Evolutionary conservation across 2,797 vertebrate genomes (phyloP).

Genomic region (Fistularia commersonii): DNA sequence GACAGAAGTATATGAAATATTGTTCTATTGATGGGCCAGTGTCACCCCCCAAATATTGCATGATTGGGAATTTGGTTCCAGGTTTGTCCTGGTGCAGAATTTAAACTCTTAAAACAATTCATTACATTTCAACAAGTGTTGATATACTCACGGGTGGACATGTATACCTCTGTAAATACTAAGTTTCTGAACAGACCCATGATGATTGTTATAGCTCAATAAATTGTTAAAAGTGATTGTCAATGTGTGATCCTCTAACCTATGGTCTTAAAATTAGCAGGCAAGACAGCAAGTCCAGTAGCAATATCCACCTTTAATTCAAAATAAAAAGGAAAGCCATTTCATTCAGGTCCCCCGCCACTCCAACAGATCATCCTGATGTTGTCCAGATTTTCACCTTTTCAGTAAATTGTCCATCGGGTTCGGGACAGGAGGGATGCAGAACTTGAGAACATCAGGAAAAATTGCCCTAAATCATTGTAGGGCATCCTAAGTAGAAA

Average conservation of each 20-base stretch:
- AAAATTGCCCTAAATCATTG: slow-evolving; percentile 34
- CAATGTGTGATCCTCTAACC: slow-evolving; percentile 5
- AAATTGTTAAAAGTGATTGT: slow-evolving; percentile 20
- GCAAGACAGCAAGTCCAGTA: slow-evolving; percentile 1
- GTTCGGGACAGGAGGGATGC: slow-evolving; percentile 13
- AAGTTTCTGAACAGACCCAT: slow-evolving; percentile 33
- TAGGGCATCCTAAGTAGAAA: slow-evolving; percentile 48
- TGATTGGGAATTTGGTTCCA: slow-evolving; percentile 5
- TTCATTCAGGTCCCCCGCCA: slow-evolving; percentile 32
- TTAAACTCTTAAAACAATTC: neutral
- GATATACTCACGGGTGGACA: slow-evolving; percentile 16
- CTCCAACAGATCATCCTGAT: slow-evolving; percentile 22
- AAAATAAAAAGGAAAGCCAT: slow-evolving; percentile 44
- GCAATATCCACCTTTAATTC: slow-evolving; percentile 53
- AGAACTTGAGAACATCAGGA: slow-evolving; percentile 26
- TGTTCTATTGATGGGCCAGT: too few relatives aligned
- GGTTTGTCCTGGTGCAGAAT: slow-evolving; percentile 21
- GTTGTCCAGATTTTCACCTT: slow-evolving; percentile 25
- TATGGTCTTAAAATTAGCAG: too few relatives aligned
- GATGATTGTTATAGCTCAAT: slow-evolving; percentile 43
- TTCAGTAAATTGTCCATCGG: slow-evolving; percentile 1
- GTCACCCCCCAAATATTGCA: too few relatives aligned
- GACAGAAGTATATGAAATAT: too few relatives aligned
- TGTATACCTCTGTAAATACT: slow-evolving; percentile 51
- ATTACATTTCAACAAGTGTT: slow-evolving; percentile 3